Conservation (phyloP, 2,888 invertebrate species). For the Campoplex capitator region DNA sequence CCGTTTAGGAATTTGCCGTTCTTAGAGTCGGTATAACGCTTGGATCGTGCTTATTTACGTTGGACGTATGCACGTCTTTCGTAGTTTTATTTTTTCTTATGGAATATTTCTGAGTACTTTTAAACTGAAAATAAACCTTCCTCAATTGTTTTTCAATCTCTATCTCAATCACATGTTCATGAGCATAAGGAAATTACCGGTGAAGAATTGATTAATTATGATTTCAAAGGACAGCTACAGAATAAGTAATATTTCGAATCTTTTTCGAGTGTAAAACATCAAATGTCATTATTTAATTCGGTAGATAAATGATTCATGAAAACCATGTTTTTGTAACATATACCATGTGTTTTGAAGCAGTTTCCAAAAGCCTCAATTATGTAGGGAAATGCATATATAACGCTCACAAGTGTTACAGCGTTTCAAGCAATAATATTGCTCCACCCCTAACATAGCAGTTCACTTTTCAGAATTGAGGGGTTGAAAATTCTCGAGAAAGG, state of each 20-base stretch:
- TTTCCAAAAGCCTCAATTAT: no score
- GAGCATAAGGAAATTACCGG: no score
- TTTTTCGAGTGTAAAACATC: neutral
- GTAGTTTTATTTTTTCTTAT: no score
- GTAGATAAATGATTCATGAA: neutral
- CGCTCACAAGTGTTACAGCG: neutral
- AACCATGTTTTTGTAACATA: neutral
- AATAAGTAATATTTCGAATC: neutral
- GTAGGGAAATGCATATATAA: neutral
- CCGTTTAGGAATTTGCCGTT: no score
- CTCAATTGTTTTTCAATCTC: no score
- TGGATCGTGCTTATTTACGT: no score
- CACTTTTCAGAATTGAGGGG: slow-evolving; percentile 22
- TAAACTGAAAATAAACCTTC: no score
- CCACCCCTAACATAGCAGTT: slow-evolving; percentile 41
- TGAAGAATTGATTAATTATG: no score
- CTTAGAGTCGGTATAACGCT: no score
- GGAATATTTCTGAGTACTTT: no score
- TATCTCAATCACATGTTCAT: neutral
- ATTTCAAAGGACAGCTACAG: no score
- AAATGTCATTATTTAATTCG: neutral
- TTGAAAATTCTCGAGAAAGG: slow-evolving; percentile 16
- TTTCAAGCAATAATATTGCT: slow-evolving; percentile 51
- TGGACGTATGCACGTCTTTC: no score
- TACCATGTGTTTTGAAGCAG: neutral